A percentile compares a stretch with the other conserved stretches of the same genome.
Evolutionary conservation across 2,113 vertebrate genomes (phyloP).

Genomic region (Tychaedon coryphoeus): DNA sequence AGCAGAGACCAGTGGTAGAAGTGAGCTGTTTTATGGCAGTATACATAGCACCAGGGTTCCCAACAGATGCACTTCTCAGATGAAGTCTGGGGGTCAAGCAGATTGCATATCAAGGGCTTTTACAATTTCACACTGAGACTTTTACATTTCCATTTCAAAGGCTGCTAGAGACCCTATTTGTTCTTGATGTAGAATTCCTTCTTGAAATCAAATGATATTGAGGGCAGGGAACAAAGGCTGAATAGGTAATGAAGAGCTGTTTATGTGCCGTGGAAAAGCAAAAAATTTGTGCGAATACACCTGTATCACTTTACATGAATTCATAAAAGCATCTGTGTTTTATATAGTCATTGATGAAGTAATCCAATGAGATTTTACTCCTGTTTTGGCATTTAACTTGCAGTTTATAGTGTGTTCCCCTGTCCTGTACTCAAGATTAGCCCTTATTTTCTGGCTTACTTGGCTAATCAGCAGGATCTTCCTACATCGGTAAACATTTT

Average conservation of each 20-base stretch:
- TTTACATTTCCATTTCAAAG: constrained; percentile 55
- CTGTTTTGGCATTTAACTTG: background rate
- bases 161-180: background rate
- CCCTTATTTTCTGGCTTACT: background rate
- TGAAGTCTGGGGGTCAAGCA: background rate
- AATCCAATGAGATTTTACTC: background rate
- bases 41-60: background rate
- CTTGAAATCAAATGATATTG: constrained; percentile 15
- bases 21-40: background rate
- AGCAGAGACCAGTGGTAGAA: background rate
- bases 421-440: background rate
- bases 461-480: background rate
- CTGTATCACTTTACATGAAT: background rate
- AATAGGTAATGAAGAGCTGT: background rate
- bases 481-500: background rate
- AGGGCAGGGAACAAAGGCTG: background rate
- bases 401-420: background rate
- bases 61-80: background rate
- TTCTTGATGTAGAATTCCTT: constrained; percentile 7
- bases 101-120: constrained; percentile 25
- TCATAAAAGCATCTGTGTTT: background rate
- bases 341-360: background rate
- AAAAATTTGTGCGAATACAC: background rate
- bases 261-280: background rate
- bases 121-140: constrained; percentile 1